Evolutionary conservation across 2,888 invertebrate species (phyloP).

Genomic region (Idaea aversata): DNA sequence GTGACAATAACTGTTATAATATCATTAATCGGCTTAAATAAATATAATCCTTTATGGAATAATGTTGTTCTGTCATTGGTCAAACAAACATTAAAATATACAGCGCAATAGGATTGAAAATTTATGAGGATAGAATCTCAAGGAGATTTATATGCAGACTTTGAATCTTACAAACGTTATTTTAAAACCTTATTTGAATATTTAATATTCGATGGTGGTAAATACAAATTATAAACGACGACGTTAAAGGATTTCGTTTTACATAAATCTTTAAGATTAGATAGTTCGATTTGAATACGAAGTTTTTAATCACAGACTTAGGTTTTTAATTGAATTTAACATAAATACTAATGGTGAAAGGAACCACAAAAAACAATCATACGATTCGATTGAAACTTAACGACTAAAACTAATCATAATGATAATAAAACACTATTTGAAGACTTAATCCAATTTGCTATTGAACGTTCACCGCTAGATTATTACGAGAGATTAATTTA

Average conservation of each 20-base stretch:
- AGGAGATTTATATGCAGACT: constrained; percentile 24
- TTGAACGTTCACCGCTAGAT: constrained; percentile 36
- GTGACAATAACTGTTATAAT: constrained; percentile 22
- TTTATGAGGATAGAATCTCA: constrained; percentile 26
- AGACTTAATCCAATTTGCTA: constrained; percentile 43
- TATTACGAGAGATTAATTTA: constrained; percentile 46
- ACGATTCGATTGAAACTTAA: background rate
- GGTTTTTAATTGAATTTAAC: background rate
- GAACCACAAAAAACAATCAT: background rate
- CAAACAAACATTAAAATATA: constrained; percentile 22
- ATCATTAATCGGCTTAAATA: constrained; percentile 27
- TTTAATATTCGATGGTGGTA: constrained; percentile 14
- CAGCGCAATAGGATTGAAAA: constrained; percentile 17
- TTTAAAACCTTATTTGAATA: constrained; percentile 26
- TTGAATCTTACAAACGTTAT: constrained; percentile 15
- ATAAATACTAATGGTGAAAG: background rate
- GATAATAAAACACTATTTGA: constrained; percentile 45
- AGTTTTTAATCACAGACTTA: background rate
- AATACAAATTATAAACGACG: constrained; percentile 17
- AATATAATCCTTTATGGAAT: constrained; percentile 25
- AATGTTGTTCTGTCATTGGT: constrained; percentile 21
- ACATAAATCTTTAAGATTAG: background rate
- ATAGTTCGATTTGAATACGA: background rate
- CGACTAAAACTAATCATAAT: constrained; percentile 6
- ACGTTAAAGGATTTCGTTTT: constrained; percentile 10